A percentile compares a stretch with the other conserved stretches of the same genome.
These are phyloP conservation scores for Gasteruption jaculator DNA, from an alignment of 2,888 invertebrate species.

Conservation along the genomic window DNA sequence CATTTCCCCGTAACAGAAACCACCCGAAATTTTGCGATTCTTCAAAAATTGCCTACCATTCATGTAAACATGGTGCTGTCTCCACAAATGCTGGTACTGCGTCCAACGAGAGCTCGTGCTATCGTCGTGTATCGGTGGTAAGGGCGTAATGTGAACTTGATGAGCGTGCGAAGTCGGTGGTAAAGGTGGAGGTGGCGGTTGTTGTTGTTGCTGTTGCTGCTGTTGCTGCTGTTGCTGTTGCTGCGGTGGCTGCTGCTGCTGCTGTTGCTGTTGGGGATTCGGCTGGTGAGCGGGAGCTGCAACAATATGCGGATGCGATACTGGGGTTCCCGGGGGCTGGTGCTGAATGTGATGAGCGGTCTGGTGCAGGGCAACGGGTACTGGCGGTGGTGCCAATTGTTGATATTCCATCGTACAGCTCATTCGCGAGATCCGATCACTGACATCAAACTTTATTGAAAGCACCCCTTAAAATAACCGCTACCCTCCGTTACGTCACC, in stretches of 20 bases:
- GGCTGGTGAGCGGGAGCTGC: constrained; percentile 22
- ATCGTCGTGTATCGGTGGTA: constrained; percentile 60
- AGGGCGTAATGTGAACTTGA: constrained; percentile 62
- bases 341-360: constrained; percentile 41
- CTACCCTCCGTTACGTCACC: too few relatives aligned
- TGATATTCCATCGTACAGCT: constrained; percentile 51
- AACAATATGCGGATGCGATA: constrained; percentile 26
- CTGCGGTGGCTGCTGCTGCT: constrained; percentile 43
- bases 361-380: constrained; percentile 46
- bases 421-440: constrained; percentile 25
- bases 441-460: too few relatives aligned
- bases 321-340: constrained; percentile 32
- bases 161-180: constrained; percentile 64
- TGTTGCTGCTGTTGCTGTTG: constrained; percentile 34
- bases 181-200: constrained; percentile 54
- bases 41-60: constrained; percentile 60
- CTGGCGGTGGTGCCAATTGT: constrained; percentile 55
- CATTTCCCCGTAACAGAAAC: background rate
- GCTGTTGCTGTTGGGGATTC: too few relatives aligned
- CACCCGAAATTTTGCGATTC: background rate
- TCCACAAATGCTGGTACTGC: constrained; percentile 74
- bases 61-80: constrained; percentile 72
- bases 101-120: constrained; percentile 62
- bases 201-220: constrained; percentile 36
- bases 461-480: too few relatives aligned